These are phyloP conservation scores for Malthinus seriepunctatus DNA, from an alignment of 2,888 invertebrate species.

Conservation along the genomic window DNA sequence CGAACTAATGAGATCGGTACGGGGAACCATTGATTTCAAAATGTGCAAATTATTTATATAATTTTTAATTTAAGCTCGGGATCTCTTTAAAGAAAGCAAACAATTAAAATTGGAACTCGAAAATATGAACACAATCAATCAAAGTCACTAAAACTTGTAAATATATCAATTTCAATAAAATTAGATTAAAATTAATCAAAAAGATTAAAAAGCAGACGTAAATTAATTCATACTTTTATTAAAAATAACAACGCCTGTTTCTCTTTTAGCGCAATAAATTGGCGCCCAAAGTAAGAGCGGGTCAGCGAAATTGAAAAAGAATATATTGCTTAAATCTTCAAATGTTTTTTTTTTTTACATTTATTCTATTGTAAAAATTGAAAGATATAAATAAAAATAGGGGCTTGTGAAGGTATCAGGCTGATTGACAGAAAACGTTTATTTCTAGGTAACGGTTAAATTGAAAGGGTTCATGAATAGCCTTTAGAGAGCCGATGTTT, in stretches of 20 bases:
- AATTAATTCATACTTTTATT: no score
- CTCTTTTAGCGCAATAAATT: no score
- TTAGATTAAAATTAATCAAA: not conserved
- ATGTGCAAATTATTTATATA: no score
- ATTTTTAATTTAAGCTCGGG: no score
- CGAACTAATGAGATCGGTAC: no score
- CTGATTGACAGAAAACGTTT: slow-evolving; percentile 14
- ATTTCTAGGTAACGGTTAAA: slow-evolving; percentile 10
- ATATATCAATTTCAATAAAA: slow-evolving; percentile 5
- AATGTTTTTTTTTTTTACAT: not conserved
- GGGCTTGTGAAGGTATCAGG: not conserved
- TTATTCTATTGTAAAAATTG: not conserved
- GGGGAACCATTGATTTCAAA: no score
- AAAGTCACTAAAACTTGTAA: slow-evolving; percentile 3
- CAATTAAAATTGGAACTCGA: no score
- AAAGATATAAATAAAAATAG: not conserved
- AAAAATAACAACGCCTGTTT: no score
- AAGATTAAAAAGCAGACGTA: not conserved
- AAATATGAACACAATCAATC: not conserved
- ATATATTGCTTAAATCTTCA: not conserved
- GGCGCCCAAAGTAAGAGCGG: no score
- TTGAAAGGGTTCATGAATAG: slow-evolving; percentile 14
- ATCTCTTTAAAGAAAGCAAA: no score
- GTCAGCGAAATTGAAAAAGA: no score
- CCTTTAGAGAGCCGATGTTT: slow-evolving; percentile 8